phyloP scores from a whole-genome alignment of 2,888 invertebrate genomes.

The Synanthedon andrenaeformis region DNA sequence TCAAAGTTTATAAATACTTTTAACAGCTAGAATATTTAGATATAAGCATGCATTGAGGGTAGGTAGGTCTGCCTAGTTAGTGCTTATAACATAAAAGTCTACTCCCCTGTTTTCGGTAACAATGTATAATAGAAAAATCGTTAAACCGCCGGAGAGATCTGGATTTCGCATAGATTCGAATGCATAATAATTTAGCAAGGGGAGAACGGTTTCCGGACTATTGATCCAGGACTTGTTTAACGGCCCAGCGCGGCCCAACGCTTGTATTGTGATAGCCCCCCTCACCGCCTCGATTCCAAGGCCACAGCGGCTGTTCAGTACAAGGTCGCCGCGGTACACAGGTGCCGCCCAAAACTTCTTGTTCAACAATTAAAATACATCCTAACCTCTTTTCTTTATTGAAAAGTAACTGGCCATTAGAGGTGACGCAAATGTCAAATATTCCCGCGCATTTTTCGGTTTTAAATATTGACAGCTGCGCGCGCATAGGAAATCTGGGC shows the following conservation, averaged over 20 bases:
- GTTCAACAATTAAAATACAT: background rate
- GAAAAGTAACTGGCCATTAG: slow-evolving; percentile 1
- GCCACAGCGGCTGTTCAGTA: slow-evolving; percentile 8
- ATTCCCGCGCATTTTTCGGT: slow-evolving; percentile 1
- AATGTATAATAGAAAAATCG: slow-evolving; percentile 4
- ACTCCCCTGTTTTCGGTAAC: background rate
- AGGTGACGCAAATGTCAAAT: background rate
- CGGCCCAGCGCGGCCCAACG: slow-evolving; percentile 17
- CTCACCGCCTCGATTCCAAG: slow-evolving; percentile 12
- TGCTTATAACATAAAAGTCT: background rate
- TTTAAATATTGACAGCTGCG: slow-evolving; percentile 17
- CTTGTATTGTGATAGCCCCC: slow-evolving; percentile 10
- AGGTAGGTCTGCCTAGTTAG: no score
- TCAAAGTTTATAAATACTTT: no score
- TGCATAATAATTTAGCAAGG: slow-evolving; percentile 11
- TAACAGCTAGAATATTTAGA: no score
- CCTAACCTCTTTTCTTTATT: background rate
- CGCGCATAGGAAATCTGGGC: slow-evolving; percentile 18
- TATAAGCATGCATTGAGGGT: no score
- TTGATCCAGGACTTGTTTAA: slow-evolving; percentile 26
- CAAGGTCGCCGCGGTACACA: slow-evolving; percentile 24
- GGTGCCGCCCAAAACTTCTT: slow-evolving; percentile 2
- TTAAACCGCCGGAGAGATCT: slow-evolving; percentile 11
- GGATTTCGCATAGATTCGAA: slow-evolving; percentile 11
- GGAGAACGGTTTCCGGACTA: slow-evolving; percentile 24